phyloP scores from a whole-genome alignment of 37 sponge, comb jelly and placozoan genomes.

The Ephydatia muelleri region DNA sequence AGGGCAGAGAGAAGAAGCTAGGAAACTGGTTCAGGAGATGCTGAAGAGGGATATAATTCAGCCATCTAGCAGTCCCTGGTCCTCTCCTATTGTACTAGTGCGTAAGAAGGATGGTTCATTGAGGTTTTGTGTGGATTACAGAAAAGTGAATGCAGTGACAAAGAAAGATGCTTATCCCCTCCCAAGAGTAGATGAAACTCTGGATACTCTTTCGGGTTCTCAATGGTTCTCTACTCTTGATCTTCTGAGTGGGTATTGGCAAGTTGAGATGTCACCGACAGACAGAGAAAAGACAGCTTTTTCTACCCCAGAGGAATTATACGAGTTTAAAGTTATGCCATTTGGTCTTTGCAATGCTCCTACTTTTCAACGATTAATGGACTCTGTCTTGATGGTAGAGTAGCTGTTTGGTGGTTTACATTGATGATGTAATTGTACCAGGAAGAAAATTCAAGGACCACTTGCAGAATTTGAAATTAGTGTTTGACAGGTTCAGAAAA shows the following conservation, averaged over 20 bases:
- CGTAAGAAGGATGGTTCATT: too few relatives aligned
- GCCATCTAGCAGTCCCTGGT: too few relatives aligned
- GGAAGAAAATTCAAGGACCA: not conserved
- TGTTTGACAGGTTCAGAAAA: conserved; percentile 10
- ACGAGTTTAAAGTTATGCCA: too few relatives aligned
- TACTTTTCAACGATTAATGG: conserved; percentile 33
- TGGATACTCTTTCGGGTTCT: conserved; percentile 11
- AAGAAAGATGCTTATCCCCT: too few relatives aligned
- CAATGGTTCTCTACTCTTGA: conserved; percentile 39
- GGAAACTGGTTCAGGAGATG: conserved; percentile 5
- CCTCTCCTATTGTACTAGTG: too few relatives aligned
- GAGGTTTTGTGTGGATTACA: too few relatives aligned
- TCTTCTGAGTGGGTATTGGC: conserved; percentile 7
- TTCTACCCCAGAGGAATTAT: too few relatives aligned
- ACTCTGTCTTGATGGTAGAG: conserved; percentile 11
- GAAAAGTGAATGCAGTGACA: too few relatives aligned
- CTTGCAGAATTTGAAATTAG: conserved; percentile 6
- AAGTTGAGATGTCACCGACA: not conserved
- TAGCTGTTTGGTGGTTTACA: conserved; percentile 1
- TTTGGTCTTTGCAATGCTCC: too few relatives aligned
- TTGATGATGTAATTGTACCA: not conserved
- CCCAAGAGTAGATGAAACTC: not conserved
- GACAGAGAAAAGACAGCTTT: too few relatives aligned
- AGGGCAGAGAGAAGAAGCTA: not conserved
- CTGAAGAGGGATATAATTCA: too few relatives aligned